Evolutionary conservation across 2,797 vertebrate species (phyloP).

Genomic region (Anguilla anguilla): DNA sequence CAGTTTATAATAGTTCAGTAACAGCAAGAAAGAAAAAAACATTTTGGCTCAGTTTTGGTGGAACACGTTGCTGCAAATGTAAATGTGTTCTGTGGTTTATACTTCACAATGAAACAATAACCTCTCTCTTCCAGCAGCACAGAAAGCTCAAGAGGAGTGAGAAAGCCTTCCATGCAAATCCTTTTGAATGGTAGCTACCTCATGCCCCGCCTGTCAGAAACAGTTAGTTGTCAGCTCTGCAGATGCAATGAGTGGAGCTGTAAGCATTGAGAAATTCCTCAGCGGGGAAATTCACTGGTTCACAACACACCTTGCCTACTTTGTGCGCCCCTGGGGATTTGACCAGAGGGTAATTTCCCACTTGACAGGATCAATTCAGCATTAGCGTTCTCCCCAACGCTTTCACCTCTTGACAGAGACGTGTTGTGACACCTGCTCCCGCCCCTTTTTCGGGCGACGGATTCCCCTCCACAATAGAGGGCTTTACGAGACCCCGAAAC

Average conservation of each 20-base stretch:
- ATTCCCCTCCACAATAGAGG: slow-evolving; percentile 15
- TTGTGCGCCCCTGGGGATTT: slow-evolving; percentile 13
- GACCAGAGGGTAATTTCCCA: slow-evolving; percentile 9
- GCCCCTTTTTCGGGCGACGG: background rate
- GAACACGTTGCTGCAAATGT: too few species aligned
- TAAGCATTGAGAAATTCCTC: slow-evolving; percentile 20
- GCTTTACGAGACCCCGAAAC: background rate
- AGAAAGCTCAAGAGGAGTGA: background rate
- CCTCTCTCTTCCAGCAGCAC: background rate
- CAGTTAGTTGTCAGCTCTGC: background rate
- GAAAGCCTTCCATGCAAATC: background rate
- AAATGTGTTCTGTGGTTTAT: background rate
- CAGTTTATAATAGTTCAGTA: too few species aligned
- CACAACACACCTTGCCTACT: slow-evolving; percentile 4
- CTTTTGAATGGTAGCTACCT: background rate
- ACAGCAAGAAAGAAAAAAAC: too few species aligned
- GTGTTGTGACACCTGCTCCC: background rate
- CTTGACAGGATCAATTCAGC: background rate
- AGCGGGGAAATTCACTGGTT: background rate
- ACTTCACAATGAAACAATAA: background rate
- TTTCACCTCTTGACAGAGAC: background rate
- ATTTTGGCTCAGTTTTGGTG: too few species aligned
- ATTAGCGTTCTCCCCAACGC: background rate
- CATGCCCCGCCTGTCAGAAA: background rate
- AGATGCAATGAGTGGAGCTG: slow-evolving; percentile 1